These are phyloP conservation scores for Calyptomena viridis DNA, from an alignment of 2,113 vertebrate species.

Conservation along the genomic window DNA sequence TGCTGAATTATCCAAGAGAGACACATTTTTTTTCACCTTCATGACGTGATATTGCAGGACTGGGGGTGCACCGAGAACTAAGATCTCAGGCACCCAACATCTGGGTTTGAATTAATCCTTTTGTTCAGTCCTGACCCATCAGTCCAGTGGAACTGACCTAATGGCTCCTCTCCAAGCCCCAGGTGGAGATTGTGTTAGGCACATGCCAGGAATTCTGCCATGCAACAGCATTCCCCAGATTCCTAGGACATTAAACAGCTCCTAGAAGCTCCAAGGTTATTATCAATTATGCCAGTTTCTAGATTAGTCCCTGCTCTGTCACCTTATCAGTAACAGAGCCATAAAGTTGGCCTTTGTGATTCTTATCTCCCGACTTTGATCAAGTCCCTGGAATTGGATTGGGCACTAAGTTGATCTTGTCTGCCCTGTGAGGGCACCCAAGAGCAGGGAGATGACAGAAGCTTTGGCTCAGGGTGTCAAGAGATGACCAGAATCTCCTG, in stretches of 20 bases:
- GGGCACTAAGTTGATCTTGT: not conserved
- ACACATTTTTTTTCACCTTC: fast-evolving
- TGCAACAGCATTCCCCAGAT: constrained; percentile 27
- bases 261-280: constrained; percentile 28
- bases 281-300: constrained; percentile 35
- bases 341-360: constrained; percentile 28
- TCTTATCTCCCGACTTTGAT: constrained; percentile 21
- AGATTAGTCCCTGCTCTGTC: constrained; percentile 6
- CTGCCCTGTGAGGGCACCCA: not conserved
- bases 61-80: not conserved
- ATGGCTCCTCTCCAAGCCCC: not conserved
- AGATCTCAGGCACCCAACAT: not conserved
- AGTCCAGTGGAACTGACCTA: not conserved
- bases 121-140: not conserved
- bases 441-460: not conserved
- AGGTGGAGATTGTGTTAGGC: not conserved
- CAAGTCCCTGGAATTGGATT: not conserved
- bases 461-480: not conserved
- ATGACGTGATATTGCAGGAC: not conserved
- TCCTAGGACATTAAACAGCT: constrained; percentile 28
- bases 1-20: not conserved
- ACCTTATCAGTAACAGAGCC: constrained; percentile 34
- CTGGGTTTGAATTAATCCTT: not conserved
- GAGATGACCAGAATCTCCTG: not conserved
- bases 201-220: not conserved